phyloP scores from a whole-genome alignment of 2,888 invertebrate genomes.

The Philaethria dido region DNA sequence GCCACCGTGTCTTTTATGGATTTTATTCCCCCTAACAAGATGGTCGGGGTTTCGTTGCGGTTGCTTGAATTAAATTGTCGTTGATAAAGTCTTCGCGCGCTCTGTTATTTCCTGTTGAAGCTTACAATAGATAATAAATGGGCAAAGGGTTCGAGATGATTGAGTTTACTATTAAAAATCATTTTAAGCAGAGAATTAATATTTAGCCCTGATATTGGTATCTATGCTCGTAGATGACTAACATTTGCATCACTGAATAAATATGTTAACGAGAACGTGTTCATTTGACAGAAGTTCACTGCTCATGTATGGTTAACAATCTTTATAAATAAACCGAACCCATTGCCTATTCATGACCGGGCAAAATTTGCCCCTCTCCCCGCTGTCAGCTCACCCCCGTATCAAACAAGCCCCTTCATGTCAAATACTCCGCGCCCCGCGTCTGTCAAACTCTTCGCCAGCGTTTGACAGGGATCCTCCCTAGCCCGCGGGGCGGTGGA shows the following conservation, averaged over 20 bases:
- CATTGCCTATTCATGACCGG: conserved; percentile 84
- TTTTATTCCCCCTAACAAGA: conserved; percentile 80
- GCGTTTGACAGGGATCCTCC: conserved; percentile 84
- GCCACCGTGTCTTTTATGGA: conserved; percentile 81
- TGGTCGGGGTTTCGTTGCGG: conserved; percentile 70
- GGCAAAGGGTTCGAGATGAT: conserved; percentile 42
- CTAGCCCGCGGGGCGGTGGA: conserved; percentile 76
- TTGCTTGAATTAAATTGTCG: conserved; percentile 79
- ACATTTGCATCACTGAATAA: not conserved
- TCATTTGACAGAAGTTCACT: conserved; percentile 76
- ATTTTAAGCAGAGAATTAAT: not conserved
- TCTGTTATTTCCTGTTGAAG: conserved; percentile 63
- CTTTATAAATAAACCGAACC: conserved; percentile 83
- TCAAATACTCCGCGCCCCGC: conserved; percentile 84
- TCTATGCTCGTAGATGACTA: conserved; percentile 46
- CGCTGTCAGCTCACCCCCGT: conserved; percentile 75
- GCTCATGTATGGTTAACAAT: conserved; percentile 76
- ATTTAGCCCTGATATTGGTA: not conserved
- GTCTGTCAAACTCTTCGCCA: conserved; percentile 84
- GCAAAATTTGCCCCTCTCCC: conserved; percentile 75
- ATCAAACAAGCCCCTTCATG: conserved; percentile 84
- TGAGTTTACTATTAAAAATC: conserved; percentile 5
- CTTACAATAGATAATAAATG: conserved; percentile 49
- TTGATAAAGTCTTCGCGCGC: conserved; percentile 74
- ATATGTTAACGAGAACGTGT: conserved; percentile 60